Evolutionary conservation across 2,888 invertebrate species (phyloP), one percentile per base, ranked within the genome.

Genomic region (Flexamia atlantica): DNA sequence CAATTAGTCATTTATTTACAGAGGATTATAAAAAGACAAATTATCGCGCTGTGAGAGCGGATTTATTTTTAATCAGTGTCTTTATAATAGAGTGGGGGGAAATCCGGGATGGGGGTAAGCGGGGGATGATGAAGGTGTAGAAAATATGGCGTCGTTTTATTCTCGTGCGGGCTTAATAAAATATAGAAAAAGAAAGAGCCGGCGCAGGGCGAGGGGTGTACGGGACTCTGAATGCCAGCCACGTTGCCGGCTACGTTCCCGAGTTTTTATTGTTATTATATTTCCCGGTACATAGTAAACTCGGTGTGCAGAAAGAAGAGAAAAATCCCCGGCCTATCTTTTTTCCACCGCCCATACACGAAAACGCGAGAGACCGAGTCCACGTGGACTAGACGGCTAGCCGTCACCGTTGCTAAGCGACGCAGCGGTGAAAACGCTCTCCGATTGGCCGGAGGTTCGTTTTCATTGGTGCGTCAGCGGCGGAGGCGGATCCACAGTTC

Each of bases 371-470:
- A 30, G 57, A 57, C 20, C 28, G 76, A 79, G 79, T 79, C 79
- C 79, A 79, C 46, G 85, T 74, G 85, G 84, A 84, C 84, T 85
- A 42, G 81, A 85, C 85, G 83, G 60, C 81, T 50, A 68, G 79
- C 84, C 82, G 84, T 60, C 84, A 76, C 14, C 70, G 85, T 85
- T 83, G 85, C 85, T 85, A 82, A 81, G 85, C 82, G 81, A 85
- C 86, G 82, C 81, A 83, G 74, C 50, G 70, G 70, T 53, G 74
- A 82, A 64, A 81, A 82, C 83, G 80, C 57, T 30, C 57, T 25
- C 25, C 76, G 85, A 83, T 87, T 87, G 86, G 87, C 12, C 83
- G 83, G 17, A 0, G 17, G 74, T 36, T 42, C 70, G 25, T 20
- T 60, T 60, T 32, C 68, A 87, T 80, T 87, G 86, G 87, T 79